These are phyloP conservation scores for Poeciliopsis paucimaculata DNA, from an alignment of 2,797 vertebrate species.

Conservation along the genomic window DNA sequence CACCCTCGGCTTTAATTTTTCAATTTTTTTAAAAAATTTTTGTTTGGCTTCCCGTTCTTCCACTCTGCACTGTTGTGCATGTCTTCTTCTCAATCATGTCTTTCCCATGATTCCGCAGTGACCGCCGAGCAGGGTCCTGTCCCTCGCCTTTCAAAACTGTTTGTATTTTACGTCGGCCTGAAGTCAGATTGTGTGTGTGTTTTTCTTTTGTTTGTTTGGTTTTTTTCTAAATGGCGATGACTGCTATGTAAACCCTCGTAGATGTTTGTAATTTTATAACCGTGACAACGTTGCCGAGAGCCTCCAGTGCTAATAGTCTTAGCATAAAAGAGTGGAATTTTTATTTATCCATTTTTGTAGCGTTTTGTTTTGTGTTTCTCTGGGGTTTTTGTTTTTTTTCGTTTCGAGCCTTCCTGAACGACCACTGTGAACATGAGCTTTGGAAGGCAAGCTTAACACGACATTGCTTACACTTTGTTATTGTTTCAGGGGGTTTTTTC, in stretches of 20 bases:
- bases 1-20: slow-evolving; percentile 47
- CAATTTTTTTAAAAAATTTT: slow-evolving; percentile 17
- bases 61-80: slow-evolving; percentile 81
- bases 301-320: slow-evolving; percentile 89
- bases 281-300: slow-evolving; percentile 84
- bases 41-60: slow-evolving; percentile 70
- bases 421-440: slow-evolving; percentile 99
- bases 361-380: slow-evolving; percentile 52
- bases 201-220: too few species aligned
- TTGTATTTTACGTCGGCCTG: slow-evolving; percentile 83
- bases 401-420: slow-evolving; percentile 94
- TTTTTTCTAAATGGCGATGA: slow-evolving; percentile 93
- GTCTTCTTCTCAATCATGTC: slow-evolving; percentile 78
- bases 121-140: slow-evolving; percentile 71
- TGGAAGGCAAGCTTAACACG: slow-evolving; percentile 86
- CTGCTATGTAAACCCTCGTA: slow-evolving; percentile 91
- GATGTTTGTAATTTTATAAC: slow-evolving; percentile 99
- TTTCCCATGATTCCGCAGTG: slow-evolving; percentile 77
- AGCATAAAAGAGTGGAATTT: slow-evolving; percentile 85
- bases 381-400: slow-evolving; percentile 66
- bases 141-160: slow-evolving; percentile 74
- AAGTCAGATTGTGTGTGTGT: slow-evolving; percentile 84
- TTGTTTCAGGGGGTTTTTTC: slow-evolving; percentile 87
- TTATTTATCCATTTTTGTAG: slow-evolving; percentile 77
- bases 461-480: slow-evolving; percentile 87